phyloP scores from a whole-genome alignment of 2,113 vertebrate genomes.

The Smithornis capensis region DNA sequence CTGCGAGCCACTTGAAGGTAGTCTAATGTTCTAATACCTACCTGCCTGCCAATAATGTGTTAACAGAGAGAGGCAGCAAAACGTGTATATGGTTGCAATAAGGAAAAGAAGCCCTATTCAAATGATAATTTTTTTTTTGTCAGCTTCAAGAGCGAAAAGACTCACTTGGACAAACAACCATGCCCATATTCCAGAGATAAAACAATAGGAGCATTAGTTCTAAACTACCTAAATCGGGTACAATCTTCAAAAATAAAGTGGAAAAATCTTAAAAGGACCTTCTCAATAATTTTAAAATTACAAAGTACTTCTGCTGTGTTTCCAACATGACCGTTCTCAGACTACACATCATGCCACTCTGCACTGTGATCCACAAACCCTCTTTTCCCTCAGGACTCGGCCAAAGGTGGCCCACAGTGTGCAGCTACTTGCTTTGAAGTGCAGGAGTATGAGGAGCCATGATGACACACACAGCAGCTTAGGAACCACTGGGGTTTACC shows the following conservation, averaged over 20 bases:
- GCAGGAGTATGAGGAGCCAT: background rate
- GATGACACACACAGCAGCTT: background rate
- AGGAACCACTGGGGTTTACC: background rate
- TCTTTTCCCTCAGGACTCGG: background rate
- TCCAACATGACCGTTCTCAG: accelerated
- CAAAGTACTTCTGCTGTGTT: background rate
- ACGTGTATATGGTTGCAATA: background rate
- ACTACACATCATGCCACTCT: background rate
- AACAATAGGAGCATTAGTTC: background rate
- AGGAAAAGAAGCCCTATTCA: background rate
- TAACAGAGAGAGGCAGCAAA: background rate
- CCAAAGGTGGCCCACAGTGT: background rate
- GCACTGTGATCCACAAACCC: background rate
- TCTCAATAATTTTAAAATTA: background rate
- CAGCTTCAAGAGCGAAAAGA: background rate
- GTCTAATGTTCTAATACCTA: background rate
- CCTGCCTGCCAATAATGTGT: background rate
- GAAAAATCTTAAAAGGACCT: background rate
- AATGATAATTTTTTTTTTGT: background rate
- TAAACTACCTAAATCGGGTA: background rate
- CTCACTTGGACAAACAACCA: background rate
- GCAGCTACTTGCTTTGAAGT: background rate
- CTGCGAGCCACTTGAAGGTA: background rate
- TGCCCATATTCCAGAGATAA: background rate
- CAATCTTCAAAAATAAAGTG: background rate